Base-by-base conservation (phyloP, 2,113 vertebrate genomes). In the Notothenia coriiceps region DNA sequence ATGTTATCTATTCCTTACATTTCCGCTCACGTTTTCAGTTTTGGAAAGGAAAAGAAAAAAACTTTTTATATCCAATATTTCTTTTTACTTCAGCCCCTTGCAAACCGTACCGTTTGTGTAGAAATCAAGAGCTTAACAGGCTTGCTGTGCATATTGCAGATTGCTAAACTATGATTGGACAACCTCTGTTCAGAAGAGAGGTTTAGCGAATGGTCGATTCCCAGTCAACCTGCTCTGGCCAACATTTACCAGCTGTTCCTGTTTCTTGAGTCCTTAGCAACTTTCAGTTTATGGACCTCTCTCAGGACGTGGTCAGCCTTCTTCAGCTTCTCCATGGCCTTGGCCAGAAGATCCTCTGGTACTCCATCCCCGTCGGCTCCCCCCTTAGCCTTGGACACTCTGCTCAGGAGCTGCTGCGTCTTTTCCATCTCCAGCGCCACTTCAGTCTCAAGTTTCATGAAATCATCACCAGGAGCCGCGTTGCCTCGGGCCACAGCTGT, bases 301-400 rank as follows among this genome's bases (percentile, higher is more conserved):
- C 93, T 95, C 86, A 99, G 93, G 90, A 96, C 96, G 52, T 96
- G 90, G 1, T 97, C 95, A 4, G 97, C 97, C 92, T 95, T 96
- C 79, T 88, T 94, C 76, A 99, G 95, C 86, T 98, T 97, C 81
- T 97, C 96, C 82, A 98, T 95, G 11, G 97, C 97, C 86, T 96
- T 91, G 44, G 91, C 92, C 71, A 99, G 96, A 85, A 99, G 91
- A 0, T 90, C 84, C 84, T 96, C 95, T 0, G 97, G 92, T 0
- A 12, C 46, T 3, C 10, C 49, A 14, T 76, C 70, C 4, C 66
- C 84, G 2, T 44, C 62, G 2, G 22, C 54, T 10, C 51, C 75
- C 0, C 84, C 79, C 62, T 91, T 87, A 0, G 91, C 77, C 60
- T 87, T 85, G 72, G 77, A 68, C 54, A 90, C 79, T 78, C 91